Percentiles rank a stretch among this genome's conserved stretches.
phyloP scores from a whole-genome alignment of 2,888 invertebrate genomes.

The Monopis laevigella region DNA sequence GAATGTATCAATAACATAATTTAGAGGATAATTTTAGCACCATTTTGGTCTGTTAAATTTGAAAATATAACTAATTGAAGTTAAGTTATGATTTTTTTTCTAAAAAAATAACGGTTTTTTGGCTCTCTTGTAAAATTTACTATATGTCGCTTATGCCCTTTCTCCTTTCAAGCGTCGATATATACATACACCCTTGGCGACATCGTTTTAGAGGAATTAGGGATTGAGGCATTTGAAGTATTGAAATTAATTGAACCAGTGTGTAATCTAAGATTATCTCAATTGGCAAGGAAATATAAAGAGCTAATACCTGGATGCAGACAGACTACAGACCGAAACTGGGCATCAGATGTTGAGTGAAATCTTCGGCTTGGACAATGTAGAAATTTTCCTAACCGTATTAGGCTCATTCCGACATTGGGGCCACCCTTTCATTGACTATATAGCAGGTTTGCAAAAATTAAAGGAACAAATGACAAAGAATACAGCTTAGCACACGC shows the following conservation, averaged over 20 bases:
- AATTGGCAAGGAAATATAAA: not conserved
- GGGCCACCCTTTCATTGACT: slow-evolving; percentile 3
- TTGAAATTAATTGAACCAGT: not conserved
- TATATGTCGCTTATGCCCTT: too few relatives aligned
- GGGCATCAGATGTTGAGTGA: not conserved
- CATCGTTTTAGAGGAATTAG: too few relatives aligned
- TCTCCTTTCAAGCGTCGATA: too few relatives aligned
- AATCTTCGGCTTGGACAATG: not conserved
- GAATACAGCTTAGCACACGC: not conserved
- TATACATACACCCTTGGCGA: too few relatives aligned
- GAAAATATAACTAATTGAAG: too few relatives aligned
- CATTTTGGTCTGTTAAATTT: too few relatives aligned
- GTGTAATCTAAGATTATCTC: not conserved
- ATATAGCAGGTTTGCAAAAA: not conserved
- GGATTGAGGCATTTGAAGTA: not conserved
- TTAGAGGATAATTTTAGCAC: too few relatives aligned
- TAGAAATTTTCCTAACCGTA: not conserved
- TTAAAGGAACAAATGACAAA: not conserved
- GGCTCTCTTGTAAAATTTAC: too few relatives aligned
- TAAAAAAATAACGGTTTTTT: too few relatives aligned
- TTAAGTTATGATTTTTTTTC: too few relatives aligned
- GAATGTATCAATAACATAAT: too few relatives aligned
- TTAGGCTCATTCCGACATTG: slow-evolving; percentile 4
- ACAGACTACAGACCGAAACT: not conserved
- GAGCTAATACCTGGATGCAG: not conserved